Evolutionary conservation across 2,888 invertebrate species (phyloP).

Genomic region (Hyalella azteca): DNA sequence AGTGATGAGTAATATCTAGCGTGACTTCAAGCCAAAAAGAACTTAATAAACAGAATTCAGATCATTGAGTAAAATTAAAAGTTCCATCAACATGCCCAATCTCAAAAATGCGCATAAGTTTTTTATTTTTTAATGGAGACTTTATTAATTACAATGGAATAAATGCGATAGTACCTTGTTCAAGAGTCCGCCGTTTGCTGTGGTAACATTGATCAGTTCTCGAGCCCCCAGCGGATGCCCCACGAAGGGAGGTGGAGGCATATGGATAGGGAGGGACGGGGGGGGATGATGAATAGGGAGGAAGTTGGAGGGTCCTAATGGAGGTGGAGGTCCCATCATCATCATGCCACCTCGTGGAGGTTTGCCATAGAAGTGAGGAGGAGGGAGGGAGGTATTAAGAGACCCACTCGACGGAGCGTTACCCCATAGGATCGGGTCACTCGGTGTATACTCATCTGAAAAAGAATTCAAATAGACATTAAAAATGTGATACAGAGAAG

Average conservation of each 20-base stretch:
- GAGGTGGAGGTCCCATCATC: slow-evolving; percentile 13
- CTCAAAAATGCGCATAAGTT: too few relatives aligned
- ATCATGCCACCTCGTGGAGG: not conserved
- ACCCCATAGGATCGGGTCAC: slow-evolving; percentile 54
- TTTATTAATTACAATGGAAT: too few relatives aligned
- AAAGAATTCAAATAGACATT: too few relatives aligned
- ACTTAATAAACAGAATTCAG: too few relatives aligned
- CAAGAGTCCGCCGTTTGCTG: slow-evolving; percentile 60
- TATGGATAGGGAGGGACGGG: not conserved
- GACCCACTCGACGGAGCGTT: not conserved
- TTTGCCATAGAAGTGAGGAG: slow-evolving; percentile 51
- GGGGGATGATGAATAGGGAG: not conserved
- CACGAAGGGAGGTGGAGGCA: slow-evolving; percentile 47
- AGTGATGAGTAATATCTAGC: too few relatives aligned
- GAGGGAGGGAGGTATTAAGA: slow-evolving; percentile 40
- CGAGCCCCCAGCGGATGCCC: slow-evolving; percentile 63
- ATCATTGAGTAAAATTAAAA: too few relatives aligned
- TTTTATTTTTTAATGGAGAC: too few relatives aligned
- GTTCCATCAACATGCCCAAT: too few relatives aligned
- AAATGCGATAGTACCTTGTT: slow-evolving; percentile 43
- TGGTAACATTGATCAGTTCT: slow-evolving; percentile 79
- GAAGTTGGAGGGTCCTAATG: slow-evolving; percentile 2
- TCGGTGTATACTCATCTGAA: slow-evolving; percentile 55
- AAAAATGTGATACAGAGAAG: too few relatives aligned
- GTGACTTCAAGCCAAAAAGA: too few relatives aligned